Percentiles rank a stretch among this genome's conserved stretches.
phyloP scores from a whole-genome alignment of 2,797 vertebrate species.

The Eutrigla gurnardus region DNA sequence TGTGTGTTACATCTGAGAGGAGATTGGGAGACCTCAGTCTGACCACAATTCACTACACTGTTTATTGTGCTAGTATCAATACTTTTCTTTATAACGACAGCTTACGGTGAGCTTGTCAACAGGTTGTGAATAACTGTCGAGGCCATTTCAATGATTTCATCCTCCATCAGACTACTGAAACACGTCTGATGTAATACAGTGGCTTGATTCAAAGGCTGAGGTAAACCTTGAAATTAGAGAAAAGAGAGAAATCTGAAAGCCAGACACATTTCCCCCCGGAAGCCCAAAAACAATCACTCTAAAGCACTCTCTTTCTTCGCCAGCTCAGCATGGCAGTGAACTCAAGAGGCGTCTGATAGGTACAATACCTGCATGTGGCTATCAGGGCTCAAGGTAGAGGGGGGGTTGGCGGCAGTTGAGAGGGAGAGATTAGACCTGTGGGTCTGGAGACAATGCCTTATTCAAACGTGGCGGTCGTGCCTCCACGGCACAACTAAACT shows the following conservation, averaged over 20 bases:
- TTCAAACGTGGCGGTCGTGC: conserved; percentile 70
- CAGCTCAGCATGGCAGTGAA: conserved; percentile 47
- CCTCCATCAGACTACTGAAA: conserved; percentile 53
- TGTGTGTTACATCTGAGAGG: conserved; percentile 29
- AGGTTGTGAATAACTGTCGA: conserved; percentile 45
- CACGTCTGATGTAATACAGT: conserved; percentile 60
- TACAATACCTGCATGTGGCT: conserved; percentile 73
- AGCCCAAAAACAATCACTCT: conserved; percentile 48
- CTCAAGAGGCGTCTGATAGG: conserved; percentile 58
- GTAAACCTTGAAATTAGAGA: conserved; percentile 47
- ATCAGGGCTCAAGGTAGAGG: conserved; percentile 55
- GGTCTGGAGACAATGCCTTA: conserved; percentile 77
- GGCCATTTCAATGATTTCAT: conserved; percentile 65
- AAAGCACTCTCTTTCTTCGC: conserved; percentile 37
- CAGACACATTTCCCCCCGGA: conserved; percentile 49
- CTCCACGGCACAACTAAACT: conserved; percentile 62
- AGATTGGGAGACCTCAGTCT: conserved; percentile 49
- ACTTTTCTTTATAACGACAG: conserved; percentile 51
- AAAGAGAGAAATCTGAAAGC: conserved; percentile 62
- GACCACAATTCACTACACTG: conserved; percentile 53
- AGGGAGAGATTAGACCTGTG: conserved; percentile 71
- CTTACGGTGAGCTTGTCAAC: conserved; percentile 55
- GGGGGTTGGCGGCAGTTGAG: conserved; percentile 57
- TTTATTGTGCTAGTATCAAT: conserved; percentile 65
- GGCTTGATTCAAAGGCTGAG: conserved; percentile 49